A percentile compares a stretch with the other conserved stretches of the same genome.
These are phyloP conservation scores for Eospalax fontanierii DNA, from an alignment of 2,797 vertebrate genomes.

Conservation along the genomic window DNA sequence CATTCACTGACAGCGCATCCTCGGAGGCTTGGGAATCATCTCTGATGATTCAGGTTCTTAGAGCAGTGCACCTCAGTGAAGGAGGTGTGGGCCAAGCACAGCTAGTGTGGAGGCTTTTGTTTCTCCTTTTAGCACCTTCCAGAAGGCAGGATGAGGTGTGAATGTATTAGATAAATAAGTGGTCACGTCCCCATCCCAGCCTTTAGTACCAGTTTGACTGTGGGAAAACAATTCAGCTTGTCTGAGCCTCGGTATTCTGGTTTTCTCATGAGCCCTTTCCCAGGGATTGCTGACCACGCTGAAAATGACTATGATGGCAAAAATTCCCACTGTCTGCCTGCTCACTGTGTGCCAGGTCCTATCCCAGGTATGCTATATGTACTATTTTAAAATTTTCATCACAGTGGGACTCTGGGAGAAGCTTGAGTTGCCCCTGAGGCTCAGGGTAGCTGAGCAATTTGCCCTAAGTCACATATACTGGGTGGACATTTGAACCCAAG, in stretches of 20 bases:
- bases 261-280: background rate
- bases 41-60: slow-evolving; percentile 4
- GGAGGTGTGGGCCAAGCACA: background rate
- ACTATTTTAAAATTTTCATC: background rate
- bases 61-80: background rate
- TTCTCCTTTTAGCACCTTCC: background rate
- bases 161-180: background rate
- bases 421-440: background rate
- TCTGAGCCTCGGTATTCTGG: background rate
- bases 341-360: background rate
- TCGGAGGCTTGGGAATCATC: background rate
- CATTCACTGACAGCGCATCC: background rate
- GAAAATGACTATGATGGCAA: too few relatives aligned
- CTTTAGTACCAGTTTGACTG: background rate
- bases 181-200: background rate
- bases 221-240: background rate
- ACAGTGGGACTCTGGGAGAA: background rate
- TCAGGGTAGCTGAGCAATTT: background rate
- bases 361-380: background rate
- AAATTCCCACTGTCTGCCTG: background rate
- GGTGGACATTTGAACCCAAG: background rate
- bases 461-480: background rate
- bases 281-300: background rate
- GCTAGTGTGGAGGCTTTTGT: background rate
- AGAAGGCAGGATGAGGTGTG: background rate